These are phyloP conservation scores for Diabrotica virgifera DNA, from an alignment of 1,140 invertebrate species.

Conservation along the genomic window DNA sequence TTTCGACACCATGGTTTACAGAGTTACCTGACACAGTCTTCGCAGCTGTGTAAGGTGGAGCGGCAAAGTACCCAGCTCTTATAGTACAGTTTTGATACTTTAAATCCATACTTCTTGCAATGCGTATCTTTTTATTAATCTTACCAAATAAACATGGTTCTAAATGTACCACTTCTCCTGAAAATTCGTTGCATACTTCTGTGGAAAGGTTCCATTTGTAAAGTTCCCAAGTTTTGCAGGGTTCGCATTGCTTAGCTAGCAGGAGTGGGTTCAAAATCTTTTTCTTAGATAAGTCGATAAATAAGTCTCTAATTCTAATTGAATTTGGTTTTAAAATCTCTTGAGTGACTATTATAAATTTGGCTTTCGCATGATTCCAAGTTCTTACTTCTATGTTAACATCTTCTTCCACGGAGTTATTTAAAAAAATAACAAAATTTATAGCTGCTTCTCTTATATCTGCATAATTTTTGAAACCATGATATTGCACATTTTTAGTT, in stretches of 20 bases:
- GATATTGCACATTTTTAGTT: too few species aligned
- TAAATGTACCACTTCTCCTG: neutral
- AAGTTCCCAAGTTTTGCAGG: neutral
- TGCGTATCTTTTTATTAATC: neutral
- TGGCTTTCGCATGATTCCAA: neutral
- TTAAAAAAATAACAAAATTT: constrained; percentile 1
- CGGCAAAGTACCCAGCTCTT: neutral
- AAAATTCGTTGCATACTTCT: neutral
- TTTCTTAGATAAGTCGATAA: neutral
- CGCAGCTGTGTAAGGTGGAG: neutral
- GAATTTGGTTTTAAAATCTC: neutral
- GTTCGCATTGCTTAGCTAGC: neutral
- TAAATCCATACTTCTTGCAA: too few species aligned
- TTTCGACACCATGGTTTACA: neutral
- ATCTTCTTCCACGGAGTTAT: neutral
- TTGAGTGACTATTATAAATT: neutral
- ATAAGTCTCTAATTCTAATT: neutral
- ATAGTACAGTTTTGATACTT: neutral
- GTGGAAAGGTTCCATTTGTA: neutral
- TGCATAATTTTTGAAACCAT: too few species aligned
- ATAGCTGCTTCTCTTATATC: neutral
- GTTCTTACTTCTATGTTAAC: neutral
- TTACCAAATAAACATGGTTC: neutral
- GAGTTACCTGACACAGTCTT: neutral
- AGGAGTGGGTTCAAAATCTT: neutral